Conservation (phyloP, 1,140 invertebrate species). For the Brachionus asplanchnoidis region DNA sequence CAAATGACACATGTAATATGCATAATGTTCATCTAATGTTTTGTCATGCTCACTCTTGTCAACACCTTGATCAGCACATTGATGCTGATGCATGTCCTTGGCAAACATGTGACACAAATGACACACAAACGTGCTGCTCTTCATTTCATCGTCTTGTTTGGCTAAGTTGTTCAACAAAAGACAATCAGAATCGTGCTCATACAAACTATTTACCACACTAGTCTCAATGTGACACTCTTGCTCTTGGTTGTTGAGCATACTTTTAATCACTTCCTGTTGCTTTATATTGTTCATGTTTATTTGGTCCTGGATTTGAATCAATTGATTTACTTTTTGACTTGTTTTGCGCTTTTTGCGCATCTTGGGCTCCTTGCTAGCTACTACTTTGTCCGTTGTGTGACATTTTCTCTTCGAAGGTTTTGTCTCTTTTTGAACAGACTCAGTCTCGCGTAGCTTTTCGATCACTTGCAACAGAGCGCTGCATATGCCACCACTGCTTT, state of each 20-base stretch:
- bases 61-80: neutral
- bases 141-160: neutral
- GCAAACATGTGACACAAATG: neutral
- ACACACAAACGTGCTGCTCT: neutral
- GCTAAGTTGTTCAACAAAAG: neutral
- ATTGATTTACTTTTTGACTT: conserved; percentile 26
- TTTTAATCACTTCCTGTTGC: conserved; percentile 14
- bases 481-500: conserved; percentile 48
- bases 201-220: conserved; percentile 29
- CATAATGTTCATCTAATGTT: neutral
- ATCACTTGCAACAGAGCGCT: conserved; percentile 55
- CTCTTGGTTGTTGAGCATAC: neutral
- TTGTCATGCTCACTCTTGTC: neutral
- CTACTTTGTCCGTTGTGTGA: neutral
- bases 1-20: neutral
- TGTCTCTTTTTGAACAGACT: neutral
- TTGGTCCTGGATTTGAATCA: conserved; percentile 13
- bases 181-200: neutral
- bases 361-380: neutral
- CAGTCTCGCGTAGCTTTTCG: conserved; percentile 51
- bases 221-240: conserved; percentile 7
- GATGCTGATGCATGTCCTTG: neutral
- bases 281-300: conserved; percentile 16
- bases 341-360: conserved; percentile 11
- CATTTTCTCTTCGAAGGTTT: neutral